These are phyloP conservation scores for Phalangium opilio DNA, from an alignment of 2,888 invertebrate genomes.

Conservation along the genomic window DNA sequence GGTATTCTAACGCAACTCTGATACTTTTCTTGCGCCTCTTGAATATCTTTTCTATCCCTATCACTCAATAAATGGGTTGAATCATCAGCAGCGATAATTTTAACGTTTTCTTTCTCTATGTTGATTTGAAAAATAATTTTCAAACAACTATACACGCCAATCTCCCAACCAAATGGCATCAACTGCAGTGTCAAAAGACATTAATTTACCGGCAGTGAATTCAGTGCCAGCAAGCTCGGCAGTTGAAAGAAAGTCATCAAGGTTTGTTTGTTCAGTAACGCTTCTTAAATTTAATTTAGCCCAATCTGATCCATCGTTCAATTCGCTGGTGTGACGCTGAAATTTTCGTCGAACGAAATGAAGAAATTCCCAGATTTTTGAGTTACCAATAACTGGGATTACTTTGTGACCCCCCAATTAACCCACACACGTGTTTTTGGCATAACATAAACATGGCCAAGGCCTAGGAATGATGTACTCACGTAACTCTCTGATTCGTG, in stretches of 20 bases:
- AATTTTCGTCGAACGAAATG: not conserved
- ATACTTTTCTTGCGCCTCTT: slow-evolving; percentile 42
- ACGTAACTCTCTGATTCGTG: no score
- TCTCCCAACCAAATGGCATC: not conserved
- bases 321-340: slow-evolving; percentile 42
- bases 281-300: slow-evolving; percentile 75
- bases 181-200: no score
- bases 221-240: slow-evolving; percentile 89
- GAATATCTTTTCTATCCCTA: slow-evolving; percentile 35
- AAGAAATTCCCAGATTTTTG: no score
- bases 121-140: slow-evolving; percentile 26
- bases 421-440: no score
- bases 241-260: slow-evolving; percentile 88
- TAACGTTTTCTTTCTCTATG: slow-evolving; percentile 73
- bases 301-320: slow-evolving; percentile 84
- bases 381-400: no score
- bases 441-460: no score
- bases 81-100: slow-evolving; percentile 48
- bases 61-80: slow-evolving; percentile 42
- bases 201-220: slow-evolving; percentile 44
- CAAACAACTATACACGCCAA: not conserved
- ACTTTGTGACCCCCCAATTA: no score
- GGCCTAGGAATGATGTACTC: no score
- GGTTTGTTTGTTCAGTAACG: slow-evolving; percentile 85
- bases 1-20: slow-evolving; percentile 59